Conservation (phyloP, 2,888 invertebrate genomes). For the Cephus pygmeus region DNA sequence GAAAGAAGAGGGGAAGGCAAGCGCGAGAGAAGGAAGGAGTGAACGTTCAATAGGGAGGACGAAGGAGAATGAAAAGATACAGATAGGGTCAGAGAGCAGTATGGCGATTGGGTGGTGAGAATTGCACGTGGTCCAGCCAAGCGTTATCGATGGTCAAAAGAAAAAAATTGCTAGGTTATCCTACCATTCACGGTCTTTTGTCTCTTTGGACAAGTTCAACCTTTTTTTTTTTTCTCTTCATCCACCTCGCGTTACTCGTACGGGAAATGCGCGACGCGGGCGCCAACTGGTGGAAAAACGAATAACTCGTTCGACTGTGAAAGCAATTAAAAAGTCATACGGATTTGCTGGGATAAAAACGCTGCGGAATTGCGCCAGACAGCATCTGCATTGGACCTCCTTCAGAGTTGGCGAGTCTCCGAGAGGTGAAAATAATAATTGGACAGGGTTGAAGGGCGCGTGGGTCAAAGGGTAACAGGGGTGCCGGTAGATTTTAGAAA, state of each 20-base stretch:
- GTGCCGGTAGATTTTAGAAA: background rate
- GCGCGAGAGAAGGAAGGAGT: background rate
- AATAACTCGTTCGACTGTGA: slow-evolving; percentile 1
- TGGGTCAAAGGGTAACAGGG: background rate
- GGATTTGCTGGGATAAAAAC: background rate
- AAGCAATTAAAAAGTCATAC: background rate
- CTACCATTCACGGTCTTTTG: background rate
- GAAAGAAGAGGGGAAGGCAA: background rate
- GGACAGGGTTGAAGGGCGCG: background rate
- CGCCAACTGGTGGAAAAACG: slow-evolving; percentile 10
- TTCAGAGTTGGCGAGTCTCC: background rate
- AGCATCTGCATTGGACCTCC: background rate
- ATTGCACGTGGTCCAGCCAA: background rate
- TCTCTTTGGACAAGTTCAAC: background rate
- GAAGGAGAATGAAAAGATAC: background rate
- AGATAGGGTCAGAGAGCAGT: background rate
- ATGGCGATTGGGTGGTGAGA: background rate
- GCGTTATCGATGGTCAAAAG: background rate
- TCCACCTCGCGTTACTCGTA: background rate
- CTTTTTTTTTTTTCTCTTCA: background rate
- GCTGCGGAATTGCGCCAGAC: background rate
- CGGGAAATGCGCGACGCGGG: background rate
- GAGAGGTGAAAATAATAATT: background rate
- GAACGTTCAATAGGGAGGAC: background rate
- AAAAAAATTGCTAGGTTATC: background rate